Percentiles rank a stretch among this genome's conserved stretches.
Evolutionary conservation across 2,888 invertebrate genomes (phyloP).

Genomic region (Julus scanicus): DNA sequence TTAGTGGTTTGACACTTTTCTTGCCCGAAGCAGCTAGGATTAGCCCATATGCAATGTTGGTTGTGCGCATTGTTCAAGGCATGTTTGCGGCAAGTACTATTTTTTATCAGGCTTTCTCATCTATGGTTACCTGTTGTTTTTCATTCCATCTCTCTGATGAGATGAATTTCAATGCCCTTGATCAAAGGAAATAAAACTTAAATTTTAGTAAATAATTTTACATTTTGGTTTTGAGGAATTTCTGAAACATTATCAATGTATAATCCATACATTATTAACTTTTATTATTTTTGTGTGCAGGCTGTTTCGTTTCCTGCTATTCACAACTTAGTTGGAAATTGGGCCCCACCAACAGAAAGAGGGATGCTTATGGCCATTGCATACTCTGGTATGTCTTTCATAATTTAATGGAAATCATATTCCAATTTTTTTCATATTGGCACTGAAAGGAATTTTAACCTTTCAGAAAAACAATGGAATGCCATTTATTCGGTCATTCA

Average conservation of each 20-base stretch:
- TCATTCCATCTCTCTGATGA: not conserved
- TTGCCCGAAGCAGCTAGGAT: conserved; percentile 68
- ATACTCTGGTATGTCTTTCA: conserved; percentile 60
- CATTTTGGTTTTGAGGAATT: not conserved
- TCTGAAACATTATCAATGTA: not conserved
- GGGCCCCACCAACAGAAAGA: conserved; percentile 69
- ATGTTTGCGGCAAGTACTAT: conserved; percentile 66
- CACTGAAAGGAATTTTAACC: too few relatives aligned
- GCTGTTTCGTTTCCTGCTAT: conserved; percentile 69
- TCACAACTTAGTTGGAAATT: conserved; percentile 68
- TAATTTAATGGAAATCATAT: too few relatives aligned
- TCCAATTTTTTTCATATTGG: too few relatives aligned
- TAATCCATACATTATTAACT: not conserved
- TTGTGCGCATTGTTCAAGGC: conserved; percentile 68
- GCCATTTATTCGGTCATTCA: not conserved
- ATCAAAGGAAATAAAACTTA: too few relatives aligned
- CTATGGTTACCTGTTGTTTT: not conserved
- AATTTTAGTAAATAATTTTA: not conserved
- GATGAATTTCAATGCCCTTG: too few relatives aligned
- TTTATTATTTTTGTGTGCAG: conserved; percentile 59
- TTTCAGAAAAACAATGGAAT: not conserved
- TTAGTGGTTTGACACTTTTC: conserved; percentile 67
- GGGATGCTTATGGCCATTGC: conserved; percentile 62
- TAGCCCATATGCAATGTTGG: conserved; percentile 65
- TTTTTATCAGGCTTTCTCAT: conserved; percentile 58